phyloP scores from a whole-genome alignment of 2,888 invertebrate species.

The Heliconius ethilla region DNA sequence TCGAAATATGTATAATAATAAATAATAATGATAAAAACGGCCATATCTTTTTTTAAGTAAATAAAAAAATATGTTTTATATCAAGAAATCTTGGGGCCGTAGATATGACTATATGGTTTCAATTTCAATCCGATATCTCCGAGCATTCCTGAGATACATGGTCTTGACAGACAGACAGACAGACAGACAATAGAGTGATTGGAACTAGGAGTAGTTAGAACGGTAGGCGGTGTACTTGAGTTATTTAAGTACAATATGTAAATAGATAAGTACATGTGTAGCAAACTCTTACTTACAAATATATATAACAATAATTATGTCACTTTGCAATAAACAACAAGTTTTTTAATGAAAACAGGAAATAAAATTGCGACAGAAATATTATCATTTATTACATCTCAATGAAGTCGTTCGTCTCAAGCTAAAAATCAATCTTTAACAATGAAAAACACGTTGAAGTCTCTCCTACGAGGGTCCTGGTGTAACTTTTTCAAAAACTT shows the following conservation, averaged over 20 bases:
- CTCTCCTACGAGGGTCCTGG: not conserved
- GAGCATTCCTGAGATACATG: too few relatives aligned
- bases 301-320: not conserved
- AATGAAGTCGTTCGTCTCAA: not conserved
- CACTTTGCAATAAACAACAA: not conserved
- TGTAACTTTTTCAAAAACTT: not conserved
- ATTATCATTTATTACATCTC: not conserved
- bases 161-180: too few relatives aligned
- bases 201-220: too few relatives aligned
- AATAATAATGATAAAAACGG: too few relatives aligned
- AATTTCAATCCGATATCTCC: too few relatives aligned
- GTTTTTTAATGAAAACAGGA: not conserved
- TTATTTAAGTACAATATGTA: not conserved
- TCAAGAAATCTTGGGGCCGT: too few relatives aligned
- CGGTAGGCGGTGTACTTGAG: not conserved
- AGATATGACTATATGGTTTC: too few relatives aligned
- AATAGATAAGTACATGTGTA: not conserved
- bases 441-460: constrained; percentile 5
- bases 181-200: too few relatives aligned
- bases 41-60: too few relatives aligned
- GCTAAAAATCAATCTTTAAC: not conserved
- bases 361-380: not conserved
- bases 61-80: too few relatives aligned
- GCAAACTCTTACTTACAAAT: not conserved
- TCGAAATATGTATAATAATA: too few relatives aligned